A percentile compares a stretch with the other conserved stretches of the same genome.
These are phyloP conservation scores for Disparrhopalites patrizii DNA, from an alignment of 2,888 invertebrate genomes.

Conservation along the genomic window DNA sequence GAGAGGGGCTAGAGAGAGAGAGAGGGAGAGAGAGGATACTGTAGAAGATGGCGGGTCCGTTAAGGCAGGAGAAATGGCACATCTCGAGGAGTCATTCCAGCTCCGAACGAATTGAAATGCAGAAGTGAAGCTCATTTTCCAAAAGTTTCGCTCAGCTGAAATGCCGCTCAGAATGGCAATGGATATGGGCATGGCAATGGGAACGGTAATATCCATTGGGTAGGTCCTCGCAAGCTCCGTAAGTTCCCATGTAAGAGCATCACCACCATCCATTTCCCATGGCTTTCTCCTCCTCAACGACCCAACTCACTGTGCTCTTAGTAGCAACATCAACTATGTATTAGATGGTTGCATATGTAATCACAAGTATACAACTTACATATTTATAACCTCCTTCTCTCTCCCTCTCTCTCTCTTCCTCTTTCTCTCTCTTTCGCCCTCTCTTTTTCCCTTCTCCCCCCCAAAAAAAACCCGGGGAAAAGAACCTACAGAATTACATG, in stretches of 20 bases:
- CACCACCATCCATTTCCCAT: slow-evolving; percentile 23
- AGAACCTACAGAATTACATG: too few species aligned
- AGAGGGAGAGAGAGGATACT: not conserved
- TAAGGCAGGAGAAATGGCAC: slow-evolving; percentile 26
- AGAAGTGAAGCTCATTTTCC: slow-evolving; percentile 46
- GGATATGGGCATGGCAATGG: slow-evolving; percentile 33
- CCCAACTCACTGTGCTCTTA: slow-evolving; percentile 26
- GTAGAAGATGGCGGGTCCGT: slow-evolving; percentile 28
- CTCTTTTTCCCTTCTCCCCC: too few species aligned
- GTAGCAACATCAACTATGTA: slow-evolving; percentile 30
- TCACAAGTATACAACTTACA: slow-evolving; percentile 14
- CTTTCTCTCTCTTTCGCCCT: too few species aligned
- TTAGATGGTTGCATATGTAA: slow-evolving; percentile 29
- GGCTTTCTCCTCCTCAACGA: slow-evolving; percentile 21
- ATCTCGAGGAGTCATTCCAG: slow-evolving; percentile 24
- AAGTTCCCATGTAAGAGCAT: slow-evolving; percentile 1
- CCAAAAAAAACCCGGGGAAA: too few species aligned
- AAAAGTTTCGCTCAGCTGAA: slow-evolving; percentile 46
- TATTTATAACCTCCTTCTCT: slow-evolving; percentile 13
- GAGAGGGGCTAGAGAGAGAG: slow-evolving; percentile 17
- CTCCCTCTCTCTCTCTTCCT: not conserved
- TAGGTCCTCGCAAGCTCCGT: slow-evolving; percentile 4
- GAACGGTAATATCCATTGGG: slow-evolving; percentile 40
- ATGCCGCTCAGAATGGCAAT: slow-evolving; percentile 43
- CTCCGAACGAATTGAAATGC: slow-evolving; percentile 37